phyloP scores from a whole-genome alignment of 2,888 invertebrate species.

The Hyles lineata region DNA sequence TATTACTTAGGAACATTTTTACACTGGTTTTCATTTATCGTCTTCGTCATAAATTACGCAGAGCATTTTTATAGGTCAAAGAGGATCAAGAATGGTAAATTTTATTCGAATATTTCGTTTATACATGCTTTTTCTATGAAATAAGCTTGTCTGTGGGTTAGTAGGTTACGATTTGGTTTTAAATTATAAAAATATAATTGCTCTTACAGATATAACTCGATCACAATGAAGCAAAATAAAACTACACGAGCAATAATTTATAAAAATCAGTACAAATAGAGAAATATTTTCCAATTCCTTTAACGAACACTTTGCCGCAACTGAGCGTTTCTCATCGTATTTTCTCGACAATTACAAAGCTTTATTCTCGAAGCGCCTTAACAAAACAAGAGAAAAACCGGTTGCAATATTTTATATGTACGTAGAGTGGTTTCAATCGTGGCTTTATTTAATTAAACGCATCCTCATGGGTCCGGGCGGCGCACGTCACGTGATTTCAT shows the following conservation, averaged over 20 bases:
- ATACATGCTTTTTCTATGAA: too few relatives aligned
- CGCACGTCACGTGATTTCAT: constrained; percentile 58
- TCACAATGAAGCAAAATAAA: too few relatives aligned
- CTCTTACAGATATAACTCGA: too few relatives aligned
- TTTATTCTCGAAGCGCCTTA: neutral
- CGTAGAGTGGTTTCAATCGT: constrained; percentile 72
- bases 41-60: neutral
- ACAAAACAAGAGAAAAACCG: constrained; percentile 54
- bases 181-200: too few relatives aligned
- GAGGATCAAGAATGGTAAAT: too few relatives aligned
- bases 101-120: too few relatives aligned
- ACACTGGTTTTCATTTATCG: neutral
- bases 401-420: constrained; percentile 69
- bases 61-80: too few relatives aligned
- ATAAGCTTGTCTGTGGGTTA: too few relatives aligned
- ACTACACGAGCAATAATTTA: neutral
- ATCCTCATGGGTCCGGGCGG: constrained; percentile 62
- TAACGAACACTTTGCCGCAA: neutral
- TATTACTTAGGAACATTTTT: neutral
- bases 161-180: too few relatives aligned
- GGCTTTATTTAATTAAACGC: constrained; percentile 75
- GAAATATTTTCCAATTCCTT: neutral
- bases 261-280: neutral
- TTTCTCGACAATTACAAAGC: constrained; percentile 7
- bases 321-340: neutral